These are phyloP conservation scores for Camelus dromedarius DNA, from an alignment of 2,113 vertebrate species.

Conservation along the genomic window DNA sequence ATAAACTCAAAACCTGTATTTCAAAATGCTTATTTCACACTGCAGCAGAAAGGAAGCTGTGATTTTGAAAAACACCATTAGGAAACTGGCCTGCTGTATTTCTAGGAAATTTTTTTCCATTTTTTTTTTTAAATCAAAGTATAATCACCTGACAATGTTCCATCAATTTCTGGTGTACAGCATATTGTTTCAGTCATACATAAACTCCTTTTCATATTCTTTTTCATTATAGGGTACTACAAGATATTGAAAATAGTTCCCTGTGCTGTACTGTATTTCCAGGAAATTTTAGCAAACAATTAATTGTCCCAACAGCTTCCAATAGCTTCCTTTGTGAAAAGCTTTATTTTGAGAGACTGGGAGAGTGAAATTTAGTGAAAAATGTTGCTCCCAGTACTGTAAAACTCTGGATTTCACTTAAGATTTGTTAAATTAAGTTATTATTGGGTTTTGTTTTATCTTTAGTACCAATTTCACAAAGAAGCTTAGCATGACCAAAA, in stretches of 20 bases:
- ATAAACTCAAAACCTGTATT: constrained; percentile 63
- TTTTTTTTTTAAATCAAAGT: no score
- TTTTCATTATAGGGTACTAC: no score
- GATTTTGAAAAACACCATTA: constrained; percentile 77
- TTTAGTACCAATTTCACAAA: constrained; percentile 33
- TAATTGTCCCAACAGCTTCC: constrained; percentile 84
- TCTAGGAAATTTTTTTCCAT: not conserved
- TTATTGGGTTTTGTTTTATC: constrained; percentile 60
- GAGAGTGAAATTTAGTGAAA: not conserved
- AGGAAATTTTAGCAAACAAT: constrained; percentile 85
- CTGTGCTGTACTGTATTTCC: constrained; percentile 65
- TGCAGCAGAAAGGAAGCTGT: constrained; percentile 69
- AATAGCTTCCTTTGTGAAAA: constrained; percentile 58
- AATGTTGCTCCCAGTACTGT: not conserved
- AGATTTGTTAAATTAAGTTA: constrained; percentile 5
- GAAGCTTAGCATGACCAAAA: not conserved
- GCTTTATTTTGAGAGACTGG: not conserved
- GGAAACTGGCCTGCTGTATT: constrained; percentile 80
- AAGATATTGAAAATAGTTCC: no score
- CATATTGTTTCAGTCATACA: no score
- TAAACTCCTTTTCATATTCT: no score
- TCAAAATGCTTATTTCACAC: constrained; percentile 71
- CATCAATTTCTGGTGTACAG: no score
- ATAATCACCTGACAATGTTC: no score
- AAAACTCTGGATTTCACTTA: not conserved